Evolutionary conservation across 2,797 vertebrate species (phyloP).

Genomic region (Brachymystax lenok): DNA sequence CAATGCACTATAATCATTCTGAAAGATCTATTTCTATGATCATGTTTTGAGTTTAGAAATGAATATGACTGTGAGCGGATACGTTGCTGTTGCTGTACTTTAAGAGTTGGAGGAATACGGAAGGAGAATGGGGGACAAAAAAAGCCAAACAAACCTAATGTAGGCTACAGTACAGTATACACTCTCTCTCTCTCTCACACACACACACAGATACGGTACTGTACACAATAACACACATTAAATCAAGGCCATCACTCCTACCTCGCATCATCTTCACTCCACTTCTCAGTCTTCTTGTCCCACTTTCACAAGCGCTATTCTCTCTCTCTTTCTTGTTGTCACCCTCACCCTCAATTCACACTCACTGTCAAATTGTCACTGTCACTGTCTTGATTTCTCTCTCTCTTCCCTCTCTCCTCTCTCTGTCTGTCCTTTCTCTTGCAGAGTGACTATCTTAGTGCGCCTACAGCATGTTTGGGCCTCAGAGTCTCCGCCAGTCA

Average conservation of each 20-base stretch:
- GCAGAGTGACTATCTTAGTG: slow-evolving; percentile 44
- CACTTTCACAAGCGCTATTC: slow-evolving; percentile 66
- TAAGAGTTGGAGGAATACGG: background rate
- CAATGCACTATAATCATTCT: background rate
- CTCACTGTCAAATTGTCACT: background rate
- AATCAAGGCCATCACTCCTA: slow-evolving; percentile 67
- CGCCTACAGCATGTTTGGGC: slow-evolving; percentile 49
- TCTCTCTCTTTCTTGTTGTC: slow-evolving; percentile 19
- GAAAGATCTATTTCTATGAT: background rate
- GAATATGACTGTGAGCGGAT: background rate
- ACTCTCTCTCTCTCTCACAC: background rate
- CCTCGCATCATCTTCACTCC: slow-evolving; percentile 80
- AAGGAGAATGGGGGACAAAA: background rate
- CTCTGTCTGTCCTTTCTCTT: slow-evolving; percentile 19
- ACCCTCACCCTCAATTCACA: slow-evolving; percentile 29
- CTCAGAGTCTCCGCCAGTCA: slow-evolving; percentile 54
- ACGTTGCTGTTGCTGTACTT: background rate
- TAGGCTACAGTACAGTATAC: background rate
- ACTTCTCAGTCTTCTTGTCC: slow-evolving; percentile 63
- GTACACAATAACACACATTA: slow-evolving; percentile 1
- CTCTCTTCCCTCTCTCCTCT: slow-evolving; percentile 1
- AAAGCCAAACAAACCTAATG: background rate
- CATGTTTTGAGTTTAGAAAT: background rate
- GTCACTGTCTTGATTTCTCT: slow-evolving; percentile 45
- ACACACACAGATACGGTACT: slow-evolving; percentile 15